Base-by-base conservation (phyloP, 2,797 vertebrate genomes). In the Falco berigora region DNA sequence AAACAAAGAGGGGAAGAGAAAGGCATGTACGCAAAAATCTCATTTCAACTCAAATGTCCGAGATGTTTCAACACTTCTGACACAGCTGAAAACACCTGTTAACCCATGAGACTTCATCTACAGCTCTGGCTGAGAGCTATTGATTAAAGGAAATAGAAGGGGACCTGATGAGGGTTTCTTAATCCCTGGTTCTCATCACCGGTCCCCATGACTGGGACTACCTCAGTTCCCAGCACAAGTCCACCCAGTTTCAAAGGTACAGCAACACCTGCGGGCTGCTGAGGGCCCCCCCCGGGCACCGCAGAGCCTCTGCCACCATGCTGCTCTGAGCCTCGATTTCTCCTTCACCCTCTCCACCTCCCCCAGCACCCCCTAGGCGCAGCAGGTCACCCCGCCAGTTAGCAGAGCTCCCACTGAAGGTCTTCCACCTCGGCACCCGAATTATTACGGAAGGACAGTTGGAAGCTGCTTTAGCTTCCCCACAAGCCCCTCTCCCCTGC, bases 221-320 rank as follows among this genome's bases (percentile, higher is more conserved):
- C 9, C 52, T 13, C 44, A 17, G 18, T 22, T 83, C 49, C 32
- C 32, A 63, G n/a, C 0, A 2, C 34, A 86, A 72, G 38, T 8
- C 25, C 4, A 4, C 68, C 28, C 11, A 28, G 19, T 42, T 64
- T 72, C 84, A 52, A 63, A 64, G 74, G 36, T 4, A 5, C 50
- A 32, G n/a, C 14, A 77, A 53, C 44, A 63, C 32, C 32, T 3
- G 2, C 1, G 8, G 44, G 36, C 28, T 71, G 42, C 4, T 14
- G 22, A 62, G 12, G 28, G 10, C 2, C 16, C 25, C 30, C 55
- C 30, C 30, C 11, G 25, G 27, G 28, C 21, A 44, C 55, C 12
- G 23, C 73, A 17, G 61, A 61, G 20, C 47, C 53, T 42, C 32
- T 3, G 0, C 2, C 1, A 0, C 3, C 0, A 6, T 5, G 32